These are phyloP conservation scores for Columbina picui DNA, from an alignment of 2,113 vertebrate genomes.

Conservation along the genomic window DNA sequence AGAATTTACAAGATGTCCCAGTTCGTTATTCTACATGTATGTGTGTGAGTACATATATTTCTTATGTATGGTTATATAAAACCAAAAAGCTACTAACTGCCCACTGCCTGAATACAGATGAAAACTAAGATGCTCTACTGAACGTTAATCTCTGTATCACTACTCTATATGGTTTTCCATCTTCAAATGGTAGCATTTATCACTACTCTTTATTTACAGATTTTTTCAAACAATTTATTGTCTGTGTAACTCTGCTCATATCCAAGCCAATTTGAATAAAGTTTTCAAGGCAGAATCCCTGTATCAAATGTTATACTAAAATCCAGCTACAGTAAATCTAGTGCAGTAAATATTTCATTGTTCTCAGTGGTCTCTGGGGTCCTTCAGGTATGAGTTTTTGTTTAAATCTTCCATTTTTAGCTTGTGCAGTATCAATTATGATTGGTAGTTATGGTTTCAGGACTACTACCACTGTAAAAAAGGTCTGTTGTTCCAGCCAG, in stretches of 20 bases:
- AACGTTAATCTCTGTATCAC: neutral
- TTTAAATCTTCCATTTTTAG: neutral
- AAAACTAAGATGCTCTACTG: neutral
- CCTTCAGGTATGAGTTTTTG: neutral
- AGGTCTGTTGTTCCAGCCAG: neutral
- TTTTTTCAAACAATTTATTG: constrained; percentile 12
- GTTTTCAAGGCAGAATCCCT: neutral
- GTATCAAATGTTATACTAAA: neutral
- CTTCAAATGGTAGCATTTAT: neutral
- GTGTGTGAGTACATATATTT: neutral
- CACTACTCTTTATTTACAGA: neutral
- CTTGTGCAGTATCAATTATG: neutral
- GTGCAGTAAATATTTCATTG: neutral
- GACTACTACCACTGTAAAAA: neutral
- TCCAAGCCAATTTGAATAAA: constrained; percentile 7
- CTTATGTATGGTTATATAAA: neutral
- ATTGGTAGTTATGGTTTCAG: neutral
- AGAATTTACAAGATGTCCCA: neutral
- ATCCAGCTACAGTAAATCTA: neutral
- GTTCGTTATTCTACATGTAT: neutral
- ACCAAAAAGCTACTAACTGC: neutral
- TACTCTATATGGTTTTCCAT: neutral
- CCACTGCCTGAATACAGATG: neutral
- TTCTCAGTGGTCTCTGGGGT: neutral
- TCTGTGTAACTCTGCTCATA: neutral